A percentile compares a stretch with the other conserved stretches of the same genome.
Evolutionary conservation across 2,888 invertebrate species (phyloP).

Genomic region (Ochropleura leucogaster): DNA sequence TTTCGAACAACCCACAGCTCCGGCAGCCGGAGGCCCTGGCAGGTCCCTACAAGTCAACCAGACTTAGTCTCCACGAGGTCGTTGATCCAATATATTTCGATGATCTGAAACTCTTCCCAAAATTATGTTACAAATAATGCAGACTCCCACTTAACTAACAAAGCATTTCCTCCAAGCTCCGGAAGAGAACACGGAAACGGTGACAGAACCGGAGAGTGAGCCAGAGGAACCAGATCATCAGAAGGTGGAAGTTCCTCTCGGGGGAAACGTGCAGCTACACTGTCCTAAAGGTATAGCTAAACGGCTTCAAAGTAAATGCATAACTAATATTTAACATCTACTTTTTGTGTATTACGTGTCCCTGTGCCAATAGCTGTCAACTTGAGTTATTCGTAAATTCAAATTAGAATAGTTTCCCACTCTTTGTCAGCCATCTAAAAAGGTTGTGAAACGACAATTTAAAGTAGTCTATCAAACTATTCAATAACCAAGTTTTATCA

Average conservation of each 20-base stretch:
- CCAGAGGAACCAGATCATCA: slow-evolving; percentile 85
- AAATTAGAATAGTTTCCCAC: too few relatives aligned
- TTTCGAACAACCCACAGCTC: too few relatives aligned
- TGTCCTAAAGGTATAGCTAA: slow-evolving; percentile 93
- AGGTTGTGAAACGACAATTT: neutral
- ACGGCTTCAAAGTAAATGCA: too few relatives aligned
- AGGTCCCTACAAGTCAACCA: neutral
- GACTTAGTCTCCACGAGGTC: neutral
- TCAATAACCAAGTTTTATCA: neutral
- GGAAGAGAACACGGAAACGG: slow-evolving; percentile 76
- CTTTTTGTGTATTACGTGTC: too few relatives aligned
- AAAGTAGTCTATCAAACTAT: neutral
- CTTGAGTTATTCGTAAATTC: neutral
- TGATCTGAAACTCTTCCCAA: neutral
- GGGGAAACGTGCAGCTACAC: slow-evolving; percentile 96
- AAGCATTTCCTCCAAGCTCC: slow-evolving; percentile 67
- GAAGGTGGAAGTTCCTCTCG: slow-evolving; percentile 95
- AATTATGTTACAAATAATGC: too few relatives aligned
- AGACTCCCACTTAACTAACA: slow-evolving; percentile 3
- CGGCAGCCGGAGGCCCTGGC: too few relatives aligned
- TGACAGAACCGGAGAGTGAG: slow-evolving; percentile 72
- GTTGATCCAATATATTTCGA: neutral
- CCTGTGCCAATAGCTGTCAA: too few relatives aligned
- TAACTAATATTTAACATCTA: too few relatives aligned
- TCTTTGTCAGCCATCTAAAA: neutral